Base-by-base conservation (phyloP, 2,113 vertebrate species). In the Poeciliopsis turrubarensis region DNA sequence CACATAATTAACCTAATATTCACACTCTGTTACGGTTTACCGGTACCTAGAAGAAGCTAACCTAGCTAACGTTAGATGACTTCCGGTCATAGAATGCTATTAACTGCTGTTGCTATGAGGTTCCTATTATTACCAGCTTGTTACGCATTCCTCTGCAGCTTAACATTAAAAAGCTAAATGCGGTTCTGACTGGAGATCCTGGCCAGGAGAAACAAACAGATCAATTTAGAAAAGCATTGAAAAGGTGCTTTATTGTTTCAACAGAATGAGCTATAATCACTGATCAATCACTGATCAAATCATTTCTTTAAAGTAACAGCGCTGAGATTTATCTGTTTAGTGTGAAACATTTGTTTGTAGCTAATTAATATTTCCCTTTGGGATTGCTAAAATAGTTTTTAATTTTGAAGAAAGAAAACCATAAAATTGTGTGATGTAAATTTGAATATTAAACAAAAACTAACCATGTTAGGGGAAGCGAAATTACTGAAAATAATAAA, bases 21-120 rank as follows among this genome's bases (percentile, higher is more conserved):
- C 4, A 17, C 17, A 47, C 1, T 19, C 15, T 47, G 17, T 7
- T 47, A 17, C 15, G 9, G 7, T n/a, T 37, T 41, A 13, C 15
- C 6, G 30, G 29, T 63, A 4, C 22, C 7, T 5, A 17, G 22
- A 41, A 32, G 10, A 27, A 44, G 71, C 44, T 75, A 60, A 41
- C 22, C 54, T n/a, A 60, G 75, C 68, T 77, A 77, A 57, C 74
- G 37, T 61, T 39, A 44, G 27, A 44, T 22, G 30, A 39, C 44
- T 47, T 17, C 37, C 37, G 61, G 34, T 60, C 54, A 29, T 30
- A 15, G 30, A 10, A 31, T 39, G 5, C 30, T 12, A 15, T 68
- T 3, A 0, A 54, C 29, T 17, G 0, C 10, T 17, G 15, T 13
- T 57, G 44, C 27, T 30, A 25, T 5, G 6, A 12, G 57, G 3